Evolutionary conservation across 2,888 invertebrate species (phyloP), one percentile per base, ranked within the genome.

Genomic region (Andrena hattorfiana): DNA sequence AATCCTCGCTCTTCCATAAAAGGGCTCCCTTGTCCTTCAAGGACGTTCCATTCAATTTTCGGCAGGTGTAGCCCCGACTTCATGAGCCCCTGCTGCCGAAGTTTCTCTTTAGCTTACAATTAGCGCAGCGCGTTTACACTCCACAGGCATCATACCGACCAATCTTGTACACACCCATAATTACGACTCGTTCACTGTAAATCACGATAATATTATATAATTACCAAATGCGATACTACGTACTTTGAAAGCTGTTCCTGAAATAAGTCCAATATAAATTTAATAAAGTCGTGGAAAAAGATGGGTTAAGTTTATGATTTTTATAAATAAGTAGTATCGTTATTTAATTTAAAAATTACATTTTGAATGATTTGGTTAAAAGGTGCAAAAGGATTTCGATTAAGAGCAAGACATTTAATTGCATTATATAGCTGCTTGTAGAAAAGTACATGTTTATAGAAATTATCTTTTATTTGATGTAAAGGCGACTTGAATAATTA

Each of bases 21-120:
- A 89, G 83, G 89, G 69, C 64, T 77, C 60, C 32, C 62, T 69
- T 48, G 67, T 76, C 79, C 84, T 75, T 78, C 64, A 63, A 87
- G 74, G 83, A 84, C 74, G 48, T 69, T 76, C 81, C 78, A 68
- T 73, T 66, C 77, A 77, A 83, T 81, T 84, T 85, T 82, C 75
- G 82, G 60, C 63, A 23, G 56, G 56, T 42, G 23, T 56, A n/a
- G 59, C 75, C 63, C 67, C 66, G 60, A 20, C 59, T 84, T 92
- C 89, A 90, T 93, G 90, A 73, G 82, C 87, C 91, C 93, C 93
- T 93, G 93, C 89, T 93, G 90, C 87, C 75, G 74, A 77, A 88
- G 91, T 92, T 92, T 92, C 91, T 90, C 90, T 91, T 91, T 90
- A 91, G 89, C 91, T 91, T 42, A 42, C 42, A 42, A 42, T 42